Evolutionary conservation across 2,888 invertebrate genomes (phyloP).

Genomic region (Lasioglossum malachurum): DNA sequence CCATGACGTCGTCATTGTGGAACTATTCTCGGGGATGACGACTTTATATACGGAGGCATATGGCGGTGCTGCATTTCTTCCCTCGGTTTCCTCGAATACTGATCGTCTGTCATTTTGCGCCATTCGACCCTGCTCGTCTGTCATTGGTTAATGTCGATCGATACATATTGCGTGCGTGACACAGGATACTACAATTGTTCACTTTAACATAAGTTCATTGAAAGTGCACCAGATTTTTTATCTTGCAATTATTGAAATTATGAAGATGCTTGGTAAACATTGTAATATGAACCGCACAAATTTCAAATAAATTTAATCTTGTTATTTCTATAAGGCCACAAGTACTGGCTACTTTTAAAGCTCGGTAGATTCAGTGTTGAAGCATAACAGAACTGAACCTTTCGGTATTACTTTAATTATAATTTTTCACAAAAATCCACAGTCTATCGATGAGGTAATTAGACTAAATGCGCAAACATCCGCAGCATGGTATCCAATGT

Average conservation of each 20-base stretch:
- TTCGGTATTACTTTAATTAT: too few species aligned
- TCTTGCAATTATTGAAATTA: too few species aligned
- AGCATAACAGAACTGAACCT: neutral
- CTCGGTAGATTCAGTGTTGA: neutral
- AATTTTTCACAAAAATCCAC: neutral
- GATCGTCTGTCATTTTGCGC: neutral
- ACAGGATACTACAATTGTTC: neutral
- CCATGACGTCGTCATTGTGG: slow-evolving; percentile 54
- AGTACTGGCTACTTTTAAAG: too few species aligned
- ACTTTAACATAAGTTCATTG: neutral
- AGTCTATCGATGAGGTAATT: neutral
- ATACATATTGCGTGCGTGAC: neutral
- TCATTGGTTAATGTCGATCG: neutral
- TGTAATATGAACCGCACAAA: too few species aligned
- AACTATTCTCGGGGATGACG: slow-evolving; percentile 49
- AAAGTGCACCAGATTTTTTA: neutral
- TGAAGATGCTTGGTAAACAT: too few species aligned
- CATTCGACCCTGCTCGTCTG: too few species aligned
- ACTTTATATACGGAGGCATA: slow-evolving; percentile 57
- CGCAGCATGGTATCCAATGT: neutral
- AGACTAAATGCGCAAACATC: neutral
- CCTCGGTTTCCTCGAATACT: neutral
- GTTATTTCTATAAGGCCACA: too few species aligned
- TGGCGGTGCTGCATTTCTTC: neutral
- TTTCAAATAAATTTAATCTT: too few species aligned